Evolutionary conservation across 2,113 vertebrate species (phyloP).

Genomic region (Bambusicola thoracicus): DNA sequence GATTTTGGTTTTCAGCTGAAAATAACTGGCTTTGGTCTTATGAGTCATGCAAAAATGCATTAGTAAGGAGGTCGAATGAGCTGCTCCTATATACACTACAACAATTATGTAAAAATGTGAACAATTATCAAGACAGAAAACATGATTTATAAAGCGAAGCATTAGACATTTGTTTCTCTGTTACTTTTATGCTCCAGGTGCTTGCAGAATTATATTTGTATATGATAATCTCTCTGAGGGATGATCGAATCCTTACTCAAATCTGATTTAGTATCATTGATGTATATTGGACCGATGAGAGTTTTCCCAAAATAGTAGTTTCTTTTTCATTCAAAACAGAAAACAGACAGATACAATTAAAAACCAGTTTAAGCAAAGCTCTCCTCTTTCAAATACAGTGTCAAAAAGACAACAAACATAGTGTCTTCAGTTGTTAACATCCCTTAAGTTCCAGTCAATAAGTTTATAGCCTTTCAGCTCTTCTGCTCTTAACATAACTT

Average conservation of each 20-base stretch:
- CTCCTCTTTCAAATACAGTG: not conserved
- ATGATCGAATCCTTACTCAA: not conserved
- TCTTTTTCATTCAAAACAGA: not conserved
- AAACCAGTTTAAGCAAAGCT: not conserved
- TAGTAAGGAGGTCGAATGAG: constrained; percentile 1
- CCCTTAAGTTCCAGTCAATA: not conserved
- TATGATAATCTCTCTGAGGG: not conserved
- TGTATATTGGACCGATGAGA: not conserved
- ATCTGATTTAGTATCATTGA: not conserved
- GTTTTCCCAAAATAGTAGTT: not conserved
- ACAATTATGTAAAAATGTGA: not conserved
- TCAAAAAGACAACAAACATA: not conserved
- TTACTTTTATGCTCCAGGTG: not conserved
- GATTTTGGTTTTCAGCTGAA: constrained; percentile 19
- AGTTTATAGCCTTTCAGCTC: constrained; percentile 26
- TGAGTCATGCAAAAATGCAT: not conserved
- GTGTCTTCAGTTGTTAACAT: not conserved
- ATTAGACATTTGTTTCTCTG: not conserved
- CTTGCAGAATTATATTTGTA: not conserved
- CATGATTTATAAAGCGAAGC: not conserved
- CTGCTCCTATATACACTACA: not conserved
- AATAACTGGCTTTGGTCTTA: not conserved
- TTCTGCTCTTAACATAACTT: constrained; percentile 58
- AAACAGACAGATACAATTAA: not conserved
- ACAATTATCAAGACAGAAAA: not conserved